Evolutionary conservation across 2,797 vertebrate species (phyloP).

Genomic region (Xiphorhynchus erythropygius): DNA sequence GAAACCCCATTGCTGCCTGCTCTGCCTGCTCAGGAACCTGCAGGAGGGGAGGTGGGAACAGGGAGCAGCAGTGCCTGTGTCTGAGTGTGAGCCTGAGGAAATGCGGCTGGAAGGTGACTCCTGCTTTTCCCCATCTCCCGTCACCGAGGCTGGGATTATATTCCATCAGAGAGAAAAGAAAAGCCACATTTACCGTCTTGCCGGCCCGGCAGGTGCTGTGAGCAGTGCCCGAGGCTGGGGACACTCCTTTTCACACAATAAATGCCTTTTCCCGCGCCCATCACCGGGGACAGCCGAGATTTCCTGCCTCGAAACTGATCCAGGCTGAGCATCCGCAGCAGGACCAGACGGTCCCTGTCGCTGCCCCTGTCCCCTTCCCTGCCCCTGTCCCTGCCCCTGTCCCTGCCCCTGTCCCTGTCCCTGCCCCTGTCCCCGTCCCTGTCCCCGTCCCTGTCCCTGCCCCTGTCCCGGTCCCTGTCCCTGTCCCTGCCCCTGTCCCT

Average conservation of each 20-base stretch:
- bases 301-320: background rate
- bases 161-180: background rate
- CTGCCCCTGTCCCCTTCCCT: too few relatives aligned
- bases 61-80: background rate
- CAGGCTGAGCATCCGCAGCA: background rate
- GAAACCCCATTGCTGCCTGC: background rate
- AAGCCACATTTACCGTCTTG: background rate
- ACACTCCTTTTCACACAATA: too few relatives aligned
- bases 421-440: too few relatives aligned
- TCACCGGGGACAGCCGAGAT: fast-evolving
- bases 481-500: too few relatives aligned
- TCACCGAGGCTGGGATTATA: background rate
- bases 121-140: background rate
- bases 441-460: too few relatives aligned
- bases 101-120: background rate
- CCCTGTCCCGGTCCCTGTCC: background rate
- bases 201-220: background rate
- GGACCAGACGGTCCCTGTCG: background rate
- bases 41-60: background rate
- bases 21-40: background rate
- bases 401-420: too few relatives aligned
- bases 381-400: too few relatives aligned
- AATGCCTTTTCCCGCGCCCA: background rate
- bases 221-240: background rate
- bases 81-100: fast-evolving